Evolutionary conservation across 2,888 invertebrate genomes (phyloP), one percentile per base, ranked within the genome.

Genomic region (Tachina grossa): DNA sequence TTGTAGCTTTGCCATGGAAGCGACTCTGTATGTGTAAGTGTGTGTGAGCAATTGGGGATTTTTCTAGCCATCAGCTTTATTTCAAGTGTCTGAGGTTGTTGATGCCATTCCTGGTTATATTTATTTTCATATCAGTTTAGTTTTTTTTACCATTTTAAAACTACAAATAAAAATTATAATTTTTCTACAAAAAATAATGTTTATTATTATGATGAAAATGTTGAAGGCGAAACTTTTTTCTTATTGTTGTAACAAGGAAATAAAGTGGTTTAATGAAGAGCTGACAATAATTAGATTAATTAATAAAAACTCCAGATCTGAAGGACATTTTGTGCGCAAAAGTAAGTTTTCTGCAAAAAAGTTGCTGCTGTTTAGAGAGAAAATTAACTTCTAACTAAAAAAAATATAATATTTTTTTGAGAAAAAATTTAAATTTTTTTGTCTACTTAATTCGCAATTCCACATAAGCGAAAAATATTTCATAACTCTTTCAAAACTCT

Each of bases 31-130:
- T 45, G 61, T 77, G 49, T 16, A 39, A 9, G 39, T 71, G 51
- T 39, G 47, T 41, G 22, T 71, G 16, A 22, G 49, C 80, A n/a
- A 47, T 53, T 75, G 74, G 81, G 75, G 74, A 81, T 81, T 81
- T 75, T 75, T 68, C 59, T 61, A 53, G 75, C 61, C 61, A 81
- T 59, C 43, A 61, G 59, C 65, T 81, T 81, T 81, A 47, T 75
- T 75, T 75, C 57, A 68, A 68, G 75, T 68, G 45, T 59, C 74
- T 74, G 81, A 68, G 74, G 66, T 81, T 75, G 68, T 61, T 75
- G 75, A 55, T 51, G 80, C 51, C 80, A 51, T 68, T 66, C 59
- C 68, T 39, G 66, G 45, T 45, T 43, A 31, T 57, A 22, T 74
- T 71, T 75, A 49, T 19, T 43, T 41, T 31, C 6, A 31, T 31